Conservation (phyloP, 2,797 vertebrate genomes). For the Takifugu rubripes region DNA sequence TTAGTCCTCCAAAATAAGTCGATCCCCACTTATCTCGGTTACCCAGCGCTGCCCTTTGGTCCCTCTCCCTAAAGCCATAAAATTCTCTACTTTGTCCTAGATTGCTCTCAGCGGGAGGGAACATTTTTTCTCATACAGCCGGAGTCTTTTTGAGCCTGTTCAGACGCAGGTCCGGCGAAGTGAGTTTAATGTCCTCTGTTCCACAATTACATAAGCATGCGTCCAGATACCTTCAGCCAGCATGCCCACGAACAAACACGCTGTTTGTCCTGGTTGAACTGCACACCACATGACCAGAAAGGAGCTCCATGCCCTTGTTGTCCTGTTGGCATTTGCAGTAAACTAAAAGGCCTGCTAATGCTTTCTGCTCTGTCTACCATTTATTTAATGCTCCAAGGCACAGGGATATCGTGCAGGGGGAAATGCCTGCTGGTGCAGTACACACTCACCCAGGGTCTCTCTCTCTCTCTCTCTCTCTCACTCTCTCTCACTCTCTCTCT, state of each 20-base stretch:
- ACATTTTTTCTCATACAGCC: slow-evolving; percentile 52
- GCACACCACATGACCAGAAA: slow-evolving; percentile 24
- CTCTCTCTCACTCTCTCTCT: slow-evolving; percentile 2
- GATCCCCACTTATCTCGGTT: slow-evolving; percentile 57
- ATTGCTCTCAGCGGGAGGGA: slow-evolving; percentile 61
- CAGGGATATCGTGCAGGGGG: slow-evolving; percentile 37
- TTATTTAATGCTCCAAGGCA: slow-evolving; percentile 62
- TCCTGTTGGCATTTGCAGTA: slow-evolving; percentile 42
- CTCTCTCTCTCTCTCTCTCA: too few species aligned
- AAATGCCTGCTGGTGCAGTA: slow-evolving; percentile 38
- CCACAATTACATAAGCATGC: not conserved
- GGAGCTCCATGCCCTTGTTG: slow-evolving; percentile 27
- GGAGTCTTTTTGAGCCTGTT: slow-evolving; percentile 62
- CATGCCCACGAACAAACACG: slow-evolving; percentile 3
- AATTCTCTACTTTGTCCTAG: slow-evolving; percentile 64
- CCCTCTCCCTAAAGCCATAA: slow-evolving; percentile 30
- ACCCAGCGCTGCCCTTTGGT: slow-evolving; percentile 43
- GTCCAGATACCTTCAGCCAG: slow-evolving; percentile 4
- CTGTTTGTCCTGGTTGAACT: slow-evolving; percentile 19
- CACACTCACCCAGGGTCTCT: slow-evolving; percentile 1
- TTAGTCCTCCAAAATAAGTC: slow-evolving; percentile 40
- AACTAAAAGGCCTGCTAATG: slow-evolving; percentile 62
- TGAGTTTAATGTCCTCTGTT: not conserved
- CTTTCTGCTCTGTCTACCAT: slow-evolving; percentile 60
- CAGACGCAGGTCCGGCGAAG: slow-evolving; percentile 29